These are phyloP conservation scores for Pseudomyrmex dendroicus DNA, from an alignment of 1,140 invertebrate species.

Conservation along the genomic window DNA sequence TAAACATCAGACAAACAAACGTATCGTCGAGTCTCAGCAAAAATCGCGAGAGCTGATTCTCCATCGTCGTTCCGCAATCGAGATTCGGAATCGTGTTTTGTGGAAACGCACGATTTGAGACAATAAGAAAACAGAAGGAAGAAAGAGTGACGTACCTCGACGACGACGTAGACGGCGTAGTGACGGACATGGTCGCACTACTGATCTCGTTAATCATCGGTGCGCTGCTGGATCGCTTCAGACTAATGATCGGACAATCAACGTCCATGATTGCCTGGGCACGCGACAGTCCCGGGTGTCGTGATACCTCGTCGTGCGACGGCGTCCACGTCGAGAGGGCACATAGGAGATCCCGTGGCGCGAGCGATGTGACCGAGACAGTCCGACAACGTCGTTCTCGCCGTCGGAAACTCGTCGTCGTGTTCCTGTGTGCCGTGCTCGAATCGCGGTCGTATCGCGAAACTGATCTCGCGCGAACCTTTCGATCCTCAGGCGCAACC, in stretches of 20 bases:
- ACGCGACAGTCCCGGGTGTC: constrained; percentile 2
- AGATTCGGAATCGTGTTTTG: neutral
- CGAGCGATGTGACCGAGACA: neutral
- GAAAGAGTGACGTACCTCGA: constrained; percentile 79
- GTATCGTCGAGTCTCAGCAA: neutral
- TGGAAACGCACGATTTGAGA: neutral
- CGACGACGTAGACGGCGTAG: constrained; percentile 82
- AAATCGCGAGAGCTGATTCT: neutral
- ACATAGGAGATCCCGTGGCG: constrained; percentile 29
- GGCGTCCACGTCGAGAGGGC: constrained; percentile 26
- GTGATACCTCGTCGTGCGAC: constrained; percentile 3
- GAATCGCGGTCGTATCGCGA: neutral
- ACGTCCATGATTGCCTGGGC: constrained; percentile 86
- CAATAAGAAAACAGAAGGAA: too few species aligned
- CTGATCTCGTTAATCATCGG: constrained; percentile 91
- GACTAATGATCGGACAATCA: constrained; percentile 86
- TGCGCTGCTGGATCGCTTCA: constrained; percentile 93
- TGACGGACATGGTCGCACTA: constrained; percentile 83
- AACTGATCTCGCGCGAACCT: neutral
- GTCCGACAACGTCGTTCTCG: constrained; percentile 10
- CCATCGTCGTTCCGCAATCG: neutral
- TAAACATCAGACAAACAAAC: neutral
- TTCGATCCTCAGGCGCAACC: neutral
- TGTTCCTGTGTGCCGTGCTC: neutral
- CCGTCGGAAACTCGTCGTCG: neutral